Evolutionary conservation across 2,888 invertebrate genomes (phyloP).

Genomic region (Scrobipalpa costella): DNA sequence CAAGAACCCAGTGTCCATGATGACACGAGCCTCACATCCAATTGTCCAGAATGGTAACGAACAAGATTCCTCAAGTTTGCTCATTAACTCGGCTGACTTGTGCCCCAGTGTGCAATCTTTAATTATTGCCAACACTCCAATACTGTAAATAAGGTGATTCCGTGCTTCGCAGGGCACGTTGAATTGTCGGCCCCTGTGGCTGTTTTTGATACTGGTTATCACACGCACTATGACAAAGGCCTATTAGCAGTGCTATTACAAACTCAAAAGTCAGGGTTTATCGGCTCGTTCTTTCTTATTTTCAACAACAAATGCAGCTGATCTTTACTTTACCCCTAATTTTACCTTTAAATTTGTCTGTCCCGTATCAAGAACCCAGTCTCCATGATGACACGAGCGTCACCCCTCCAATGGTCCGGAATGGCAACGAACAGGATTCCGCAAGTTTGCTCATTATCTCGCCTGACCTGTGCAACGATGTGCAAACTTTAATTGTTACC

Average conservation of each 20-base stretch:
- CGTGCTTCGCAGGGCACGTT: too few relatives aligned
- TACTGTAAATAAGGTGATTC: constrained; percentile 12
- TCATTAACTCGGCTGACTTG: constrained; percentile 41
- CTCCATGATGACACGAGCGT: constrained; percentile 16
- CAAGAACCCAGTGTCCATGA: constrained; percentile 8
- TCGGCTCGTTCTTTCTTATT: too few relatives aligned
- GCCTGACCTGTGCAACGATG: constrained; percentile 40
- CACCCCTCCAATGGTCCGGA: constrained; percentile 34
- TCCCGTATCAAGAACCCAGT: too few relatives aligned
- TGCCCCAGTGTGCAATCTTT: constrained; percentile 41
- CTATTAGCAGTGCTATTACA: too few relatives aligned
- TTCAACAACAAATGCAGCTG: too few relatives aligned
- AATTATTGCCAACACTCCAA: constrained; percentile 34
- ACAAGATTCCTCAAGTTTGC: constrained; percentile 42
- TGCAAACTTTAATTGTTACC: constrained; percentile 43
- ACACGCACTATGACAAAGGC: neutral
- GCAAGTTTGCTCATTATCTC: constrained; percentile 44
- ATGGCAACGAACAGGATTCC: constrained; percentile 37
- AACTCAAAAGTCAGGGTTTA: too few relatives aligned
- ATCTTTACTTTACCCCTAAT: too few relatives aligned
- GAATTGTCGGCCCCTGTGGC: too few relatives aligned
- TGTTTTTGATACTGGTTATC: too few relatives aligned
- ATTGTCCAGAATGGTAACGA: constrained; percentile 35
- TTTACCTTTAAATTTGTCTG: too few relatives aligned
- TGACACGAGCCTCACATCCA: constrained; percentile 21